A percentile compares a stretch with the other conserved stretches of the same genome.
Conservation (phyloP, 2,113 vertebrate species). For the Rhinolophus ferrumequinum region DNA sequence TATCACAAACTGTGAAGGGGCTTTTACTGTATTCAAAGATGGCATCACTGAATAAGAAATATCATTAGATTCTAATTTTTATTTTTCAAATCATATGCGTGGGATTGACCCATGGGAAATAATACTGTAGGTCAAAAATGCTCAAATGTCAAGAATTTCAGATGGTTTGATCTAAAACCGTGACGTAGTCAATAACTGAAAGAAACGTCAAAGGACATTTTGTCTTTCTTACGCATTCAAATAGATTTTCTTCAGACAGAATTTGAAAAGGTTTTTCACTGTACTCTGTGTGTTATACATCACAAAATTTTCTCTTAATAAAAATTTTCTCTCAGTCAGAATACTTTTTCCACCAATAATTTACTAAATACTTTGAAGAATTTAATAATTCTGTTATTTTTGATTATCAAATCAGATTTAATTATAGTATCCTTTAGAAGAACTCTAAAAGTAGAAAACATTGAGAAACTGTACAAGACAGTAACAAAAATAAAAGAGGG, state of each 20-base stretch:
- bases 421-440: not conserved
- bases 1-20: rapidly evolving
- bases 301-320: not conserved
- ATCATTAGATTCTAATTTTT: not conserved
- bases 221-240: not conserved
- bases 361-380: not conserved
- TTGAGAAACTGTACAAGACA: not conserved
- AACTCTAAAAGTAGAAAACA: not conserved
- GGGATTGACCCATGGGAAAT: not conserved
- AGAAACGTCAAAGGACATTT: not conserved
- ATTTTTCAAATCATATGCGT: not conserved
- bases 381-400: not conserved
- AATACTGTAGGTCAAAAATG: not conserved
- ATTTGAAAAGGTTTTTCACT: not conserved
- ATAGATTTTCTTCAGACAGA: not conserved
- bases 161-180: not conserved
- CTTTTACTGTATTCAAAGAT: not conserved
- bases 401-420: not conserved
- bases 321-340: not conserved
- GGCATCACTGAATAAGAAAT: not conserved
- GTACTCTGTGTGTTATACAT: not conserved
- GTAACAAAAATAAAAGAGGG: not conserved
- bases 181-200: not conserved
- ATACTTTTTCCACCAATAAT: not conserved
- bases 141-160: not conserved